Base-by-base conservation (phyloP, 2,113 vertebrate species). In the Sinocyclocheilus anophthalmus region DNA sequence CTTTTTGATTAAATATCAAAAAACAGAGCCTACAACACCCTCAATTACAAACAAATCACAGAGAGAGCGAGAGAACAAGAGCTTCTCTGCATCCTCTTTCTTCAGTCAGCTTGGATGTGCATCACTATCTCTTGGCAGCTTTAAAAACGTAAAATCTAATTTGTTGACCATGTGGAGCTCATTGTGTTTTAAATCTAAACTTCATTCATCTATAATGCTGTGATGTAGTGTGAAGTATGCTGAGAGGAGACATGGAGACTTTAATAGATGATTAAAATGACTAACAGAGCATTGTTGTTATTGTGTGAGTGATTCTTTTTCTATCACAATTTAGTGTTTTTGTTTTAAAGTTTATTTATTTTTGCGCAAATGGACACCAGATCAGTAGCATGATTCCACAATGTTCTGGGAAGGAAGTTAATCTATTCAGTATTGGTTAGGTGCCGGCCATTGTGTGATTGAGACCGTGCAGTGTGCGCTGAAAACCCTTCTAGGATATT, bases 401-500 rank as follows among this genome's bases (percentile, higher is more conserved):
- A 2, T 7, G 11, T 57, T 57, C 26, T 59, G 55, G 55, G 11
- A 14, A 61, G 1, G 1, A 45, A 81, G 65, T 42, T 20, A 14
- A 16, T 33, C 30, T 70, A 59, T 83, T 45, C 37, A 6, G 9
- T 63, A 69, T 77, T 50, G n/a, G 39, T 76, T 39, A 59, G 57
- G 83, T 42, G 57, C 69, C 61, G 85, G n/a, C n/a, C 20, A 33
- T 72, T 75, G 42, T 45, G 55, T 45, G 50, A 13, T n/a, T n/a
- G 37, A 81, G 76, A 26, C 20, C 42, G 42, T 84, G 77, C 75
- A 75, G n/a, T 63, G 85, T 55, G 73, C 48, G 83, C 82, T 85
- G n/a, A n/a, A 78, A 87, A 67, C 83, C 57, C 33, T n/a, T n/a
- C 26, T 16, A 67, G 77, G 33, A 77, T 84, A 87, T 85, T 63